Evolutionary conservation across 1,140 invertebrate genomes (phyloP), one percentile per base, ranked within the genome.

Genomic region (Cotesia chilonis): DNA sequence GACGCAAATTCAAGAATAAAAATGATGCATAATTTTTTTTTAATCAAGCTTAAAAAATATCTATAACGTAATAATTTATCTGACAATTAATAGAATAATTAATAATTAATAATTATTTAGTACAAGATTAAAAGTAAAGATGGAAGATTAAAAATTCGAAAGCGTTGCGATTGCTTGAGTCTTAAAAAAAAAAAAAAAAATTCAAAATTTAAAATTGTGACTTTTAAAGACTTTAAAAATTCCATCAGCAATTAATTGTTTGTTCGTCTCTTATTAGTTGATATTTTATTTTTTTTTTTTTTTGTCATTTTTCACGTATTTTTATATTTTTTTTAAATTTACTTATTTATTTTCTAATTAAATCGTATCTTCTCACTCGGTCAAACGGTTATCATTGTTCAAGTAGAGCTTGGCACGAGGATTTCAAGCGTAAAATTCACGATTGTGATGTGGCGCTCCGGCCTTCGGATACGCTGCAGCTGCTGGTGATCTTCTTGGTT

Each of bases 371-470:
- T 68, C 17, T 59, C 64, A 68, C 54, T 72, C 71, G 71, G 71
- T 68, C 71, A 72, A 72, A 41, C 5, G 65, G 55, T 60, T n/a
- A 60, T 72, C 65, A 59, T 6, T 59, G 36, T 35, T 72, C 37
- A 59, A 59, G 51, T 51, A 59, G n/a, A 71, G 38, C n/a, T 72
- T 72, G 70, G 65, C 71, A 68, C 71, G 66, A 54, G 52, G 65
- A 47, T 90, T 90, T 96, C 93, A 98, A 90, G 96, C 96, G 87
- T 96, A 98, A 87, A 97, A 97, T 83, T 98, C 96, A 80, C 95
- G 92, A 86, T 96, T 96, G 82, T 94, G 94, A 82, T 93, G 94
- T 74, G 92, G 92, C 74, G 83, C 85, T 52, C 86, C 85, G 0
- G 84, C 82, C 86, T 95, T 95, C 76, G 93, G 93, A 88, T 97